Base-by-base conservation (phyloP, 2,113 vertebrate genomes). In the Myotis yumanensis region DNA sequence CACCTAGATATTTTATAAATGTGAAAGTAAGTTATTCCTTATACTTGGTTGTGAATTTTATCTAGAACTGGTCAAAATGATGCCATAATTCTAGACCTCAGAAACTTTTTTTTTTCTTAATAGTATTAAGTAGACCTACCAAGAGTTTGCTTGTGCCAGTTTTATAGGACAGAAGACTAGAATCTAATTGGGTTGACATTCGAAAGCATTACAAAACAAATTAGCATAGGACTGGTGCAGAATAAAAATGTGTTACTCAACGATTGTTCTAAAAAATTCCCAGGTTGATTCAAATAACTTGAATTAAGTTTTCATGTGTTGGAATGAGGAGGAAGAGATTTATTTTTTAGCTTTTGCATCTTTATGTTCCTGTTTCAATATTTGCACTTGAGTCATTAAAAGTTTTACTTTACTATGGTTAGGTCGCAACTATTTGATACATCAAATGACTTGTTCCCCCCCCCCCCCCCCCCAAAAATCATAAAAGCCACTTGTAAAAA, bases 151-250 rank as follows among this genome's bases (percentile, higher is more conserved):
- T 0, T 68, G n/a, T 80, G 14, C 75, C 68, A 37, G 10, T 48
- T 93, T 82, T 54, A 73, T 35, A 92, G 89, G 72, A 90, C 77
- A 66, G 54, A 86, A 97, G 84, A 57, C 25, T 92, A 69, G 52
- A 90, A 35, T 66, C 18, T n/a, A 40, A 0, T 43, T 94, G 76
- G 22, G 46, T 57, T 90, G 84, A 52, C 48, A 46, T 64, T 30
- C 12, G 77, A 25, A 92, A 85, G 32, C 17, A 20, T 79, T 92
- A 87, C 35, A 57, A 81, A 92, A 43, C 35, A 96, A 48, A 79
- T 69, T 22, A 51, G n/a, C 15, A 18, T 68, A 75, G 79, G 16
- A 73, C 20, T 89, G 62, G 57, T 86, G 25, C 16, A 90, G 59
- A 92, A 76, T 92, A n/a, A 83, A 95, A 86, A 69, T 77, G 52